These are phyloP conservation scores for Etheostoma nigrum DNA, from an alignment of 2,797 vertebrate genomes.

Conservation along the genomic window DNA sequence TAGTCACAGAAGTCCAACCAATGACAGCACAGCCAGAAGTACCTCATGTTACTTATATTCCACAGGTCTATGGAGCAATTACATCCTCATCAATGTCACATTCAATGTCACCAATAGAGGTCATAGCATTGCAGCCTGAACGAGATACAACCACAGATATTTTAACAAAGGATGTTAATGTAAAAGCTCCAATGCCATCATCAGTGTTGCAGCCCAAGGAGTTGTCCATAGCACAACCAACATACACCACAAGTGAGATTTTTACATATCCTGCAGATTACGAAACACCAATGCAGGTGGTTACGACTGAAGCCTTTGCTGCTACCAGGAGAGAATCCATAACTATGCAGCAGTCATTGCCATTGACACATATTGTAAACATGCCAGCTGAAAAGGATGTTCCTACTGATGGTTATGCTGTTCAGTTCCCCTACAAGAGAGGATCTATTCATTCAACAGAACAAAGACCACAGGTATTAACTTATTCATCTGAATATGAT, in stretches of 20 bases:
- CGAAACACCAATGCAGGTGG: slow-evolving; percentile 63
- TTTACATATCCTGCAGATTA: slow-evolving; percentile 64
- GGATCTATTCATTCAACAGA: slow-evolving; percentile 56
- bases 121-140: slow-evolving; percentile 60
- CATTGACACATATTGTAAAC: slow-evolving; percentile 56
- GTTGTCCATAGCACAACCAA: slow-evolving; percentile 61
- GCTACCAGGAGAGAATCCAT: slow-evolving; percentile 71
- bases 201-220: slow-evolving; percentile 51
- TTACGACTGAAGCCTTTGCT: slow-evolving; percentile 69
- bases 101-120: slow-evolving; percentile 54
- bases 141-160: slow-evolving; percentile 50
- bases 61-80: slow-evolving; percentile 46
- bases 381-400: slow-evolving; percentile 75
- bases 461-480: slow-evolving; percentile 58
- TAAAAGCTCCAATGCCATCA: slow-evolving; percentile 49
- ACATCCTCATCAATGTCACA: slow-evolving; percentile 48
- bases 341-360: slow-evolving; percentile 67
- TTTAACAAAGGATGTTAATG: slow-evolving; percentile 42
- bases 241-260: slow-evolving; percentile 62
- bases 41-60: slow-evolving; percentile 34
- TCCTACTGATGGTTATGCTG: slow-evolving; percentile 43
- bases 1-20: slow-evolving; percentile 51
- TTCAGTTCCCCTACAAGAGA: slow-evolving; percentile 62
- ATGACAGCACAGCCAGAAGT: slow-evolving; percentile 48
- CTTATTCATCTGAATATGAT: slow-evolving; percentile 76